Evolutionary conservation across 2,113 vertebrate genomes (phyloP).

Genomic region (Neoarius graeffei): DNA sequence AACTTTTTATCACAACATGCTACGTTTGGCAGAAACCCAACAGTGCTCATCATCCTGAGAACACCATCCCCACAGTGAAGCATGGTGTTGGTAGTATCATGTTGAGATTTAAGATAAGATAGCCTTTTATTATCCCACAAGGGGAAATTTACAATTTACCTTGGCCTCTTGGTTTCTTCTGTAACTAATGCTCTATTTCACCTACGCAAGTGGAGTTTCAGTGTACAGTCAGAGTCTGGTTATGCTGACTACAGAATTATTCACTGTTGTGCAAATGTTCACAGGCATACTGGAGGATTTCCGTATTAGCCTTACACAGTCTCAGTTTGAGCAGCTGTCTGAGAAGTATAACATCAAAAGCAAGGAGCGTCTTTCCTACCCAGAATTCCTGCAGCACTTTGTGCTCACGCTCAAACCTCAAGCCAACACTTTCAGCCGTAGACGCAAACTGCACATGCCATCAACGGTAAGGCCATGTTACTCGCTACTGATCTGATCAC

Average conservation of each 20-base stretch:
- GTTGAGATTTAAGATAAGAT: no score
- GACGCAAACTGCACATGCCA: conserved; percentile 66
- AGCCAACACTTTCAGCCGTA: conserved; percentile 54
- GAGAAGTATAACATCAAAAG: conserved; percentile 58
- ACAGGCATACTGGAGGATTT: conserved; percentile 69
- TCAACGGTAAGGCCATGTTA: conserved; percentile 57
- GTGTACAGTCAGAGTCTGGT: conserved; percentile 3
- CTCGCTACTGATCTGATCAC: not conserved
- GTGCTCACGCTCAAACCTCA: conserved; percentile 65
- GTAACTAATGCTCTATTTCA: not conserved
- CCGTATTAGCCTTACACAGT: conserved; percentile 60
- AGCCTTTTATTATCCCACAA: no score
- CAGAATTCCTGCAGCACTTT: conserved; percentile 69
- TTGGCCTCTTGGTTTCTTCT: not conserved
- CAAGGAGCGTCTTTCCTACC: conserved; percentile 68
- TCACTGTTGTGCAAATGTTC: conserved; percentile 37
- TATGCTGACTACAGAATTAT: not conserved
- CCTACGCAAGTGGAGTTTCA: not conserved
- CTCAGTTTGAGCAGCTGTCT: conserved; percentile 68
- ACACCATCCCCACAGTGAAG: not conserved
- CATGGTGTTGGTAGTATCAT: conserved; percentile 7
- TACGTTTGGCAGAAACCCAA: not conserved
- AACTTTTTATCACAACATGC: not conserved
- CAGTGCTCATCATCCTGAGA: not conserved
- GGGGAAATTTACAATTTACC: no score